Percentiles rank a stretch among this genome's conserved stretches.
These are phyloP conservation scores for Ectemnius lituratus DNA, from an alignment of 2,888 invertebrate genomes.

Conservation along the genomic window DNA sequence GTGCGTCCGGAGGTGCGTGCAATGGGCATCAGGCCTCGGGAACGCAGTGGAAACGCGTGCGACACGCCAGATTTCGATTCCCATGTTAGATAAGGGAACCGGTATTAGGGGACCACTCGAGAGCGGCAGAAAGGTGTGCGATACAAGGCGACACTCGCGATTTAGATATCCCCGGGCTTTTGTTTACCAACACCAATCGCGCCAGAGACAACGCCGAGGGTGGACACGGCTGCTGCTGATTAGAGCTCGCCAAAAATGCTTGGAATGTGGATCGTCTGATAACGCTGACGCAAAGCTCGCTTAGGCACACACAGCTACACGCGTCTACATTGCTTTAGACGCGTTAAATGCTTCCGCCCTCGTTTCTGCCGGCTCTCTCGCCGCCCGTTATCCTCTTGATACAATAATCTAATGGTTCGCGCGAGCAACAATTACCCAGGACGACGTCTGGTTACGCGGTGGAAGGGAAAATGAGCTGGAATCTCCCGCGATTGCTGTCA, in stretches of 20 bases:
- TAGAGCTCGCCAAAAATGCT: conserved; percentile 11
- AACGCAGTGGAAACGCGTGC: conserved; percentile 69
- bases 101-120: conserved; percentile 60
- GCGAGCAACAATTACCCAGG: too few species aligned
- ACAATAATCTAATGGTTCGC: too few species aligned
- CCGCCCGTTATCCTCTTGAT: too few species aligned
- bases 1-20: conserved; percentile 43
- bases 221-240: background rate
- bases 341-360: conserved; percentile 2
- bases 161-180: conserved; percentile 60
- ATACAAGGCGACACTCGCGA: conserved; percentile 51
- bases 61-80: conserved; percentile 72
- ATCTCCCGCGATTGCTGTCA: too few species aligned
- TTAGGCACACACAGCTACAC: too few species aligned
- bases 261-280: conserved; percentile 9
- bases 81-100: conserved; percentile 69
- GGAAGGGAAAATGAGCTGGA: too few species aligned
- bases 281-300: conserved; percentile 1
- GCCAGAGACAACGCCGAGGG: conserved; percentile 9
- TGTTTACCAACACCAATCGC: conserved; percentile 59
- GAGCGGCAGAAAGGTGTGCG: conserved; percentile 28
- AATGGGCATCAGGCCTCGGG: conserved; percentile 37
- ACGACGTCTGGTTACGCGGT: too few species aligned
- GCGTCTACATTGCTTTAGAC: too few species aligned
- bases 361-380: too few species aligned